Evolutionary conservation across 2,888 invertebrate genomes (phyloP), one percentile per base, ranked within the genome.

Genomic region (Nymphalis urticae): DNA sequence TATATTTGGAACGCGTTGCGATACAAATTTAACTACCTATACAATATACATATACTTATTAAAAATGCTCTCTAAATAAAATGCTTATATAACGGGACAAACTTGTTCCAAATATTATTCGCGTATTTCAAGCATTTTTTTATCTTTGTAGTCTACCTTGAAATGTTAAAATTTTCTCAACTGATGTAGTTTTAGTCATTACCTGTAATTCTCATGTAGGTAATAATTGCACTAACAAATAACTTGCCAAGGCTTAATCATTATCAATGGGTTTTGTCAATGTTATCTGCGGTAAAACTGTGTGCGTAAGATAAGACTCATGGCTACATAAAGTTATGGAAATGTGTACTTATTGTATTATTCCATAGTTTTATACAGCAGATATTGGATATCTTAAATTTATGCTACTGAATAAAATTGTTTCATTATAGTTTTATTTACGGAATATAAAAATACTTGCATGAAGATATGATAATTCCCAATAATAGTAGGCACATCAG

Each of bases 1-100:
- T 75, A 85, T 79, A 85, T 84, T 82, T 86, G 85, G 83, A 84
- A 71, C 79, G 78, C 58, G 80, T 79, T 76, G 76, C 77, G 73
- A 76, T 64, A 73, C 74, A 62, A 65, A 27, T n/a, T 9, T 42
- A 42, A 42, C 58, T 19, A 19, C 8, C 4, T 17, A 56, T 56
- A 13, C 32, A 32, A 17, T 56, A 56, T 32, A 42, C 2, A 56
- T 21, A 9, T 21, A 19, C 21, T 51, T 21, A 21, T 27, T 17
- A 9, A 56, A n/a, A 17, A 32, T 16, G 0, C 10, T 13, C 42
- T 4, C 13, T 42, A 13, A 32, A 53, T n/a, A 13, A 24, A 13
- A 27, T 32, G 27, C 54, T 27, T 27, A 32, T 54, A 54, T 17
- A n/a, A 7, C 27, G 27, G 16, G 27, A 27, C 24, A 27, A 27